These are phyloP conservation scores for Drosophila melanica DNA, from an alignment of 1,140 invertebrate species.

Conservation along the genomic window DNA sequence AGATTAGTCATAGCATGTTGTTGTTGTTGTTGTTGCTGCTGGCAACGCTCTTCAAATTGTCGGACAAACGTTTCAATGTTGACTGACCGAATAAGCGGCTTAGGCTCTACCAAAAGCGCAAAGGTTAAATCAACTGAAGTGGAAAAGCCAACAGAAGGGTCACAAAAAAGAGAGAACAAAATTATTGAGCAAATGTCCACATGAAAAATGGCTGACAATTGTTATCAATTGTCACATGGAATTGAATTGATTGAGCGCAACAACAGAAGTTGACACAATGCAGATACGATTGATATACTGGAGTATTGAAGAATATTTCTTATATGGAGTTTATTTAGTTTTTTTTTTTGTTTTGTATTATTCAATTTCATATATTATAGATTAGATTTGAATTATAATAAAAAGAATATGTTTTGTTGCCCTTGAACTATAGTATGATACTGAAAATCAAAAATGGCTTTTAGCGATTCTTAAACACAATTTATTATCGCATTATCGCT, in stretches of 20 bases:
- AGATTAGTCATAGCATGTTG: slow-evolving; percentile 65
- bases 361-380: background rate
- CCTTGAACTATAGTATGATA: no score
- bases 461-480: no score
- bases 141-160: slow-evolving; percentile 40
- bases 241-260: slow-evolving; percentile 28
- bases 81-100: slow-evolving; percentile 42
- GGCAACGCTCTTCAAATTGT: slow-evolving; percentile 36
- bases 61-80: slow-evolving; percentile 34
- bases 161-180: slow-evolving; percentile 6
- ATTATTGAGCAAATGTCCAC: background rate
- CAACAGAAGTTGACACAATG: slow-evolving; percentile 13
- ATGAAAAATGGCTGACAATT: slow-evolving; percentile 9
- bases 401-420: no score
- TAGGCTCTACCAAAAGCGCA: slow-evolving; percentile 34
- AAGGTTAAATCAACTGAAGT: slow-evolving; percentile 47
- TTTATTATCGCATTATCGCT: slow-evolving; percentile 2
- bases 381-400: no score
- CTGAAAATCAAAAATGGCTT: no score
- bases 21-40: slow-evolving; percentile 24
- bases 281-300: background rate
- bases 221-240: slow-evolving; percentile 43
- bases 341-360: no score
- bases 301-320: no score
- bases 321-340: no score